Base-by-base conservation (phyloP, 2,113 vertebrate species). In the Loxodonta africana region DNA sequence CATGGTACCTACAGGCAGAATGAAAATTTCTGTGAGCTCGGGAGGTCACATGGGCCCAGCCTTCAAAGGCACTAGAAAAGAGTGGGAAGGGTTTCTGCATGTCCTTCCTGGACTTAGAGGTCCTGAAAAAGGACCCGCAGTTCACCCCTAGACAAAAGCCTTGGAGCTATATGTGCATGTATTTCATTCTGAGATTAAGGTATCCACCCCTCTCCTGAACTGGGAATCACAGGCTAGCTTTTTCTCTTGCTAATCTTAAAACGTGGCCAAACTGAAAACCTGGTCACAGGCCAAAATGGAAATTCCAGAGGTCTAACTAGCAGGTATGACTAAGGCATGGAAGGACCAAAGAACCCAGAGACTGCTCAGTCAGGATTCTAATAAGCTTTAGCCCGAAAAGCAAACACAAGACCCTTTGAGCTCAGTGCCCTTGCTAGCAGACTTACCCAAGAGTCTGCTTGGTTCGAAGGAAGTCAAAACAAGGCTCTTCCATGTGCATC, bases 401-500 rank as follows among this genome's bases (percentile, higher is more conserved):
- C 21, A 60, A 86, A 76, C 63, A 78, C 74, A 71, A 92, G n/a
- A 12, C 15, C 17, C 83, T 17, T 10, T 91, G 90, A 93, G 83
- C 44, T 82, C 81, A 57, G 60, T 57, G 41, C 53, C 80, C 57
- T 74, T 71, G 74, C 53, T 86, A 84, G 73, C 44, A 57, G 87
- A 98, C 99, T 99, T 97, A 99, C 99, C 99, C 99, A 0, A 99
- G 99, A 2, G 99, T 99, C 98, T 99, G 99, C 98, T 99, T 99
- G 33, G 99, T 99, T 98, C 99, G 99, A 90, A 99, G 99, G 98
- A 99, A 99, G 98, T 99, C 99, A 90, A 99, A 99, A 97, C 99
- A 99, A 8, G 99, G 99, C 96, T 99, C 99, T 95, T 99, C 99
- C 99, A 99, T 99, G 98, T 99, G 99, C 99, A 99, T 99, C 99